A percentile compares a stretch with the other conserved stretches of the same genome.
Evolutionary conservation across 2,797 vertebrate species (phyloP).

Genomic region (Tauraco hartlaubi): DNA sequence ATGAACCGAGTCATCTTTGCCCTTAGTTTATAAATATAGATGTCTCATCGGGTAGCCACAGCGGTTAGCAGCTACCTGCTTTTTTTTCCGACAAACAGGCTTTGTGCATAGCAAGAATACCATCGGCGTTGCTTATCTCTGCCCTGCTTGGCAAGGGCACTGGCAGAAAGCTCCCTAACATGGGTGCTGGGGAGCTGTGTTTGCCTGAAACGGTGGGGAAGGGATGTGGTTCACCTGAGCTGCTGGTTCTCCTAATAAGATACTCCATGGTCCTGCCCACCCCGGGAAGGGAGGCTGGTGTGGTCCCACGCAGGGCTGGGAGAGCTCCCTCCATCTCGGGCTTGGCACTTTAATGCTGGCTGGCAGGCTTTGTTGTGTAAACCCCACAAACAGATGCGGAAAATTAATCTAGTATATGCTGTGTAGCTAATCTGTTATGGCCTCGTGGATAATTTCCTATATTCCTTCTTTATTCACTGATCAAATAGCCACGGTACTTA

Average conservation of each 20-base stretch:
- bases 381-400: neutral
- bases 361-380: neutral
- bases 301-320: neutral
- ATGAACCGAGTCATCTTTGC: constrained; percentile 19
- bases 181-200: neutral
- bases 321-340: neutral
- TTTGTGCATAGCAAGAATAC: neutral
- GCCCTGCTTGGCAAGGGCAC: neutral
- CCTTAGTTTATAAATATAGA: constrained; percentile 10
- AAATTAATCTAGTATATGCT: neutral
- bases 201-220: neutral
- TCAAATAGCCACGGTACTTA: neutral
- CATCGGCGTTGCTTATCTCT: neutral
- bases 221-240: neutral
- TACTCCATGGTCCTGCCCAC: neutral
- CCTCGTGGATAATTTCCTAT: neutral
- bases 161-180: neutral
- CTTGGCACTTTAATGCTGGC: neutral
- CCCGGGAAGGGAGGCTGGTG: neutral
- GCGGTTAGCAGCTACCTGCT: neutral
- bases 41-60: neutral
- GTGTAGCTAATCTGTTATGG: neutral
- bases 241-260: neutral
- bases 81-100: neutral
- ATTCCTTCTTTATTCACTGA: neutral